Evolutionary conservation across 2,888 invertebrate species (phyloP).

Genomic region (Opisthograptis luteolata): DNA sequence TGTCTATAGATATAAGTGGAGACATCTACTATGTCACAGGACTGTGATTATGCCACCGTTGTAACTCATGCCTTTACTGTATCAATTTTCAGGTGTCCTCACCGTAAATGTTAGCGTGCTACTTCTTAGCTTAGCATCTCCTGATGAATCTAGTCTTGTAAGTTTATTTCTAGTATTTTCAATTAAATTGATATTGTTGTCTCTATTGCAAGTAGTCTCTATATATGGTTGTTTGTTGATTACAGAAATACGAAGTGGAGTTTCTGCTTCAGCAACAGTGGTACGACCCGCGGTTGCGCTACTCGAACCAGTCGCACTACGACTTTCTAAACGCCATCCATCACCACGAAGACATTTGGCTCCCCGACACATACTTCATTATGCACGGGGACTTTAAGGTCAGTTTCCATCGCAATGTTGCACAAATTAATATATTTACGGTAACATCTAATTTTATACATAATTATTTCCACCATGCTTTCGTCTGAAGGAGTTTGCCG

Average conservation of each 20-base stretch:
- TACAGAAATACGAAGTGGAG: conserved; percentile 98
- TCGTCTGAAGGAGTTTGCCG: conserved; percentile 71
- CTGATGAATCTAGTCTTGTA: conserved; percentile 98
- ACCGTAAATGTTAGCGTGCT: conserved; percentile 97
- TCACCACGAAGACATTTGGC: conserved; percentile 96
- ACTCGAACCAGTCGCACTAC: conserved; percentile 94
- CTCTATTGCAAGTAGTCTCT: not conserved
- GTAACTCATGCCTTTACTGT: conserved; percentile 37
- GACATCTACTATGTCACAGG: conserved; percentile 42
- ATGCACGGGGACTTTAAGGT: conserved; percentile 98
- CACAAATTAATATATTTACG: conserved; percentile 39
- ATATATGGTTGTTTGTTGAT: conserved; percentile 36
- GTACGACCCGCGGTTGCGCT: conserved; percentile 95
- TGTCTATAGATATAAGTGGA: conserved; percentile 24
- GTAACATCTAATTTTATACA: conserved; percentile 57
- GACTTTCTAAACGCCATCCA: conserved; percentile 96
- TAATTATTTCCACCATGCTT: conserved; percentile 70
- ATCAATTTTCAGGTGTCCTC: conserved; percentile 90
- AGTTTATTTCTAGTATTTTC: conserved; percentile 69
- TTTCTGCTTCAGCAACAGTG: conserved; percentile 97
- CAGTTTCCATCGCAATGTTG: conserved; percentile 40
- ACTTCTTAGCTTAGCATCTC: conserved; percentile 96
- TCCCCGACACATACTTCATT: conserved; percentile 97
- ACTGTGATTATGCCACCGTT: too few relatives aligned
- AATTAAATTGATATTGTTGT: conserved; percentile 4